phyloP scores from a whole-genome alignment of 2,888 invertebrate genomes.

The Trisateles emortualis region DNA sequence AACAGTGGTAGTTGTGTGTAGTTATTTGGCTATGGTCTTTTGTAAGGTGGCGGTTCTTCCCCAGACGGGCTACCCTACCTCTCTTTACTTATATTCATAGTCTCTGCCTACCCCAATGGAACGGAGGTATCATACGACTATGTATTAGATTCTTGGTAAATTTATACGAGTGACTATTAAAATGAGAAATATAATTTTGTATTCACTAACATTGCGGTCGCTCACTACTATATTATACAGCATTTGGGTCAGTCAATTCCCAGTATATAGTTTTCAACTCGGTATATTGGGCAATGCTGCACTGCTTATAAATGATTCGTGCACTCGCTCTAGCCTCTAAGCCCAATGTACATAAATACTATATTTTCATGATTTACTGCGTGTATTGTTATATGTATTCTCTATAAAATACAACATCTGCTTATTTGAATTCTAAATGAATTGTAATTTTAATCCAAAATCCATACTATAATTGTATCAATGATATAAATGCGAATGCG shows the following conservation, averaged over 20 bases:
- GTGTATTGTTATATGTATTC: conserved; percentile 19
- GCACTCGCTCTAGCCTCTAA: conserved; percentile 28
- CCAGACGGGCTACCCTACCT: too few relatives aligned
- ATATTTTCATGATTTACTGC: conserved; percentile 38
- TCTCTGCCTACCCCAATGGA: too few relatives aligned
- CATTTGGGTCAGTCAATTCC: conserved; percentile 56
- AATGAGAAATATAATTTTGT: conserved; percentile 33
- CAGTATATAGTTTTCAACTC: conserved; percentile 46
- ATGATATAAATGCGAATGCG: too few relatives aligned
- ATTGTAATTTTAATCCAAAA: too few relatives aligned
- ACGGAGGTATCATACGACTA: not conserved
- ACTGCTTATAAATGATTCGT: conserved; percentile 43
- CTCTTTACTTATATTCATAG: too few relatives aligned
- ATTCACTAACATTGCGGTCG: conserved; percentile 28
- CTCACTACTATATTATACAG: conserved; percentile 35
- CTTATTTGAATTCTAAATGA: not conserved
- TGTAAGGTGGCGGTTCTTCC: too few relatives aligned
- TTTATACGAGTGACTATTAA: conserved; percentile 8
- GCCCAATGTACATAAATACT: conserved; percentile 28
- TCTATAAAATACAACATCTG: conserved; percentile 9
- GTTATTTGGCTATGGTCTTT: too few relatives aligned
- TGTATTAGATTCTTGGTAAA: conserved; percentile 17
- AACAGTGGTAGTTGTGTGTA: too few relatives aligned
- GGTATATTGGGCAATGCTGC: conserved; percentile 29
- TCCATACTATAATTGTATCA: too few relatives aligned